Evolutionary conservation across 2,888 invertebrate genomes (phyloP), one percentile per base, ranked within the genome.

Genomic region (Craniophora ligustri): DNA sequence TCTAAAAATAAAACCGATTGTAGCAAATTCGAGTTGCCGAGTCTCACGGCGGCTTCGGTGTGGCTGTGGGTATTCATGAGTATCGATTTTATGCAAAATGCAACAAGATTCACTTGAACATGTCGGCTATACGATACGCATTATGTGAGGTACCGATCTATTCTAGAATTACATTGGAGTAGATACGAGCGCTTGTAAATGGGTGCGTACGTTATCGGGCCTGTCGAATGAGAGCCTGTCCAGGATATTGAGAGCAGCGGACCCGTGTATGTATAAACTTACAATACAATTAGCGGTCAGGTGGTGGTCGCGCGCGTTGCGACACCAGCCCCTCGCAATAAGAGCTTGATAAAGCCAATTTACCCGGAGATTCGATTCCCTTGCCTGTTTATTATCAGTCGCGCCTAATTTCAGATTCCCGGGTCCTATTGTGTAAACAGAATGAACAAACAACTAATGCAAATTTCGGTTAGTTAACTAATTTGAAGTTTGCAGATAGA

Each of bases 81-180:
- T 91, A 93, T 93, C 91, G 93, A 93, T 93, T 93, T 92, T 92
- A 92, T 93, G 92, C 92, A 93, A 92, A 93, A 91, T 92, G 90
- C 91, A 92, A 90, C 91, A 91, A 92, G 91, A 91, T 92, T 92
- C 91, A 91, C 89, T 89, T 86, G 86, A 87, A 87, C 87, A 84
- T 79, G 85, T 84, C 78, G 84, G 72, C 79, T 85, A 71, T 79
- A 72, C 76, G 66, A 79, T 84, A 84, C 82, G 80, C 85, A 85
- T 82, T 83, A 81, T 71, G 76, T 75, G 78, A 78, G 78, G 81
- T 79, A 63, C 80, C 83, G 84, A 88, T 84, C 86, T 86, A 86
- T 82, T 79, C 75, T 78, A 81, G 88, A 90, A 91, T 89, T 91
- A 92, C 87, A 87, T 81, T 80, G 77, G 82, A 77, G 79, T 82